Conservation (phyloP, 2,797 vertebrate genomes). For the Saxicola maurus region DNA sequence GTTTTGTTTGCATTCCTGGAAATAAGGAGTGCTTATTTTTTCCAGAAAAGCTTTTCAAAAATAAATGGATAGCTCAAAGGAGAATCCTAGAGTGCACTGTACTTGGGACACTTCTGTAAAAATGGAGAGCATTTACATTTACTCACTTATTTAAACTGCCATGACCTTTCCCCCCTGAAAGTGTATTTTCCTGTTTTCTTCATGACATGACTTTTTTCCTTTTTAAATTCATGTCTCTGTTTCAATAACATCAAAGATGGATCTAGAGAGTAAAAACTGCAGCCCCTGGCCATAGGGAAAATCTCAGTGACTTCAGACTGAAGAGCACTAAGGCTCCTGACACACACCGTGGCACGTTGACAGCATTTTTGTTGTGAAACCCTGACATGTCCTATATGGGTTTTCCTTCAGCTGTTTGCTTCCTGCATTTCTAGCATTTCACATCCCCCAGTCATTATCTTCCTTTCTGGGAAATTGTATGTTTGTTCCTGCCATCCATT, state of each 20-base stretch:
- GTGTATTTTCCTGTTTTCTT: neutral
- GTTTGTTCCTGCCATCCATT: neutral
- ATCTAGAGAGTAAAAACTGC: neutral
- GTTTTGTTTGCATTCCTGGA: neutral
- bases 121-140: neutral
- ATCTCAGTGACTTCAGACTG: neutral
- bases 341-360: neutral
- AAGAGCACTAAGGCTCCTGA: neutral
- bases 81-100: neutral
- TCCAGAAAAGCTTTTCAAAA: neutral
- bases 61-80: neutral
- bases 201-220: neutral
- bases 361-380: neutral
- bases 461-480: neutral
- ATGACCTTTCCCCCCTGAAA: neutral
- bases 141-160: neutral
- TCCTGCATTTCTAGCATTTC: neutral
- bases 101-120: neutral
- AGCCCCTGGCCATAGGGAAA: neutral
- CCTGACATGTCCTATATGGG: neutral
- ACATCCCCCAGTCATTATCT: neutral
- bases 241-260: neutral
- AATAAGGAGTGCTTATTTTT: neutral
- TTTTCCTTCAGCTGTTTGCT: neutral
- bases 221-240: neutral